Conservation (phyloP, 2,113 vertebrate species). For the Thalassarche chlororhynchos region DNA sequence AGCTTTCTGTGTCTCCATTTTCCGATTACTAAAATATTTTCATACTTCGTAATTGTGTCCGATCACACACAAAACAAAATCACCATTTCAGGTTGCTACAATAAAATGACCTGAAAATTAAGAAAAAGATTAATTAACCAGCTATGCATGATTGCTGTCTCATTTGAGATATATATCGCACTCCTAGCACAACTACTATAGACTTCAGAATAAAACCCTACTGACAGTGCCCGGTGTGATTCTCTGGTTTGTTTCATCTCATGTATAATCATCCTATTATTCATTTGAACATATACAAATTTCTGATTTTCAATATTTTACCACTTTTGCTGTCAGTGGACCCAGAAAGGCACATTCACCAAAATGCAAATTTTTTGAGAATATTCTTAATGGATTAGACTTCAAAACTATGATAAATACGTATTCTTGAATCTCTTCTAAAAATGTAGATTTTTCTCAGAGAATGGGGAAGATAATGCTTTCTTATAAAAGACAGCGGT, state of each 20-base stretch:
- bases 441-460: not conserved
- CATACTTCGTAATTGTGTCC: not conserved
- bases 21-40: not conserved
- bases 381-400: not conserved
- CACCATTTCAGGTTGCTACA: not conserved
- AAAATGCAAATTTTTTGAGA: not conserved
- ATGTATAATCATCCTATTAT: not conserved
- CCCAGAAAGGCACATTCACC: not conserved
- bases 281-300: not conserved
- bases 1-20: not conserved
- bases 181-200: not conserved
- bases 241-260: not conserved
- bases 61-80: not conserved
- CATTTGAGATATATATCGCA: not conserved
- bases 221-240: not conserved
- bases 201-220: not conserved
- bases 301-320: not conserved
- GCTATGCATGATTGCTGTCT: not conserved
- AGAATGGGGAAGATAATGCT: fast-evolving
- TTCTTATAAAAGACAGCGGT: not conserved
- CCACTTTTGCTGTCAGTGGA: not conserved
- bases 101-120: not conserved
- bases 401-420: not conserved
- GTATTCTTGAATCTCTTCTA: not conserved
- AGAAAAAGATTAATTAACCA: not conserved